Conservation (phyloP, 2,797 vertebrate species). For the Leptoclinus maculatus region DNA sequence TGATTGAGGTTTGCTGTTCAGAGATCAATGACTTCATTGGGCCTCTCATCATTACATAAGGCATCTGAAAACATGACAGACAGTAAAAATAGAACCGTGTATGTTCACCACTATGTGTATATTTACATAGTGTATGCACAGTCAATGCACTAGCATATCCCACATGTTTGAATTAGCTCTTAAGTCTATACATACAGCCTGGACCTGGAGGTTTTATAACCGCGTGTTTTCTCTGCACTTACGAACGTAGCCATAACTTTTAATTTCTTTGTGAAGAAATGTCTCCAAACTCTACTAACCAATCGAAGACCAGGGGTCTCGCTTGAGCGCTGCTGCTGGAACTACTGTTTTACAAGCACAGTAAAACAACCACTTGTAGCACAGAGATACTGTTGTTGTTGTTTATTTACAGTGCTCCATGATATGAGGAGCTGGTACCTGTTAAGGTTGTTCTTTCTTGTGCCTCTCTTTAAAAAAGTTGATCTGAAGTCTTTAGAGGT, state of each 20-base stretch:
- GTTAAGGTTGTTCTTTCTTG: slow-evolving; percentile 5
- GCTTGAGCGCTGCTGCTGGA: slow-evolving; percentile 36
- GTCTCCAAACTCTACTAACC: slow-evolving; percentile 60
- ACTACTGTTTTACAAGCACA: slow-evolving; percentile 42
- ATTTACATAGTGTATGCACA: not conserved
- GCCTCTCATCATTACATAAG: not conserved
- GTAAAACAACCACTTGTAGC: slow-evolving; percentile 40
- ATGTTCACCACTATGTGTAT: not conserved
- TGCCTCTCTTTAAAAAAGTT: not conserved
- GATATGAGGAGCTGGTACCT: not conserved
- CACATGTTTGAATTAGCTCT: slow-evolving; percentile 16
- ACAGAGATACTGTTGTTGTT: slow-evolving; percentile 43
- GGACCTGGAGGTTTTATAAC: slow-evolving; percentile 50
- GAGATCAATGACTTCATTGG: not conserved
- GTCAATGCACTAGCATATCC: slow-evolving; percentile 5
- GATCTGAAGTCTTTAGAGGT: not conserved
- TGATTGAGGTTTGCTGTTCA: not conserved
- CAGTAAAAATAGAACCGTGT: not conserved
- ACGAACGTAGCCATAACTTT: slow-evolving; percentile 47
- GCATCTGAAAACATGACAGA: not conserved
- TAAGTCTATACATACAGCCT: slow-evolving; percentile 23
- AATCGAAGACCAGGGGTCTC: slow-evolving; percentile 39
- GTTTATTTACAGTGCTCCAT: slow-evolving; percentile 1
- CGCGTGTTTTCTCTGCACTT: slow-evolving; percentile 52
- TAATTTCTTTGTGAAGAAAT: slow-evolving; percentile 64